Base-by-base conservation (phyloP, 2,113 vertebrate species). In the Campylomormyrus numenius region DNA sequence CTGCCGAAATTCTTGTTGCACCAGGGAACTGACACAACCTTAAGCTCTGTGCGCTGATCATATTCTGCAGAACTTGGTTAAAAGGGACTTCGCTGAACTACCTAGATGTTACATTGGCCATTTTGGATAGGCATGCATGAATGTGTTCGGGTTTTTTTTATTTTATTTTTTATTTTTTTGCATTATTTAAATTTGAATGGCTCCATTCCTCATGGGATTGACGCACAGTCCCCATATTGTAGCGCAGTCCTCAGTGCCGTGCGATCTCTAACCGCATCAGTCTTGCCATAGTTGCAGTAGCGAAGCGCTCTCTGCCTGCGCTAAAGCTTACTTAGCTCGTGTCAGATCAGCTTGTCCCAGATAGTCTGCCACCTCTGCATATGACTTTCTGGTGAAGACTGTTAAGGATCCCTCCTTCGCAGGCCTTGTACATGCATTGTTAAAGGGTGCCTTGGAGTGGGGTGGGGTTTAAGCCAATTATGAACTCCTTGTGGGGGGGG, bases 381-480 rank as follows among this genome's bases (percentile, higher is more conserved):
- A 80, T 19, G 53, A 8, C 17, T 42, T 31, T n/a, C 87, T 45
- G 35, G 19, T 9, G 7, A 42, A 66, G 31, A 19, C 27, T 39
- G 49, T 62, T 53, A 62, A 62, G 31, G 19, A 31, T 52, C 49
- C 24, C 56, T 66, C 53, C 58, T 45, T 88, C 11, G 7, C 87
- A 48, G 53, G 53, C 87, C 42, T 88, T 46, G 31, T 88, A 88
- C 52, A 95, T 90, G 91, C 93, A 94, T 56, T 96, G 95, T 96
- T 95, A 94, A 94, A 91, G 92, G 91, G 90, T 90, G 90, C 85
- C 87, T 83, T 50, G 45, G 46, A 85, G 27, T 27, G 66, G 87
- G 93, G 91, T 95, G 96, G 95, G 93, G 93, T 95, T 94, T 96
- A 96, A 95, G 95, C 96, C 97, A 97, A 96, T 97, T 97, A 97